Conservation (phyloP, 35 echinoderm and acorn worm genomes). For the Heliocidaris tuberculata region DNA sequence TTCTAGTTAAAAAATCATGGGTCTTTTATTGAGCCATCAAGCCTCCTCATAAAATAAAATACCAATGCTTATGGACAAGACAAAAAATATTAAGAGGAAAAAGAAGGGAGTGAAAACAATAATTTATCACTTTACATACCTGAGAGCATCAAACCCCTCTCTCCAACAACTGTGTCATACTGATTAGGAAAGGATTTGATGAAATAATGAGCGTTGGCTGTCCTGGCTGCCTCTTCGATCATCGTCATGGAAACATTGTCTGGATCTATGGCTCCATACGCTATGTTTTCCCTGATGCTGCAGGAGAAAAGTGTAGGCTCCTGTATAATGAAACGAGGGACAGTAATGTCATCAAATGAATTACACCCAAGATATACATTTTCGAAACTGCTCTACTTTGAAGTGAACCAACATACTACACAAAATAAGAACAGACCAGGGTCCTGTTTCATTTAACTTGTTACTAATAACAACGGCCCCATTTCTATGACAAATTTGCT, state of each 20-base stretch:
- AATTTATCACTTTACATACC: slow-evolving; percentile 46
- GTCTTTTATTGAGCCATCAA: not conserved
- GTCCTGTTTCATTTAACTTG: too few species aligned
- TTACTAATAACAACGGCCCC: too few species aligned
- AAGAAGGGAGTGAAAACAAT: not conserved
- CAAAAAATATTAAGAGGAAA: not conserved
- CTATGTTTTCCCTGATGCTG: slow-evolving; percentile 86
- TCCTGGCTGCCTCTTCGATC: slow-evolving; percentile 71
- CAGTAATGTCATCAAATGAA: not conserved
- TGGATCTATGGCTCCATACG: slow-evolving; percentile 81
- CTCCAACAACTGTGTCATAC: slow-evolving; percentile 90
- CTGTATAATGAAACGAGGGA: slow-evolving; percentile 42
- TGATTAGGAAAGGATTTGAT: slow-evolving; percentile 68
- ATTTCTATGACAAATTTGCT: too few species aligned
- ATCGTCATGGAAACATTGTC: slow-evolving; percentile 60
- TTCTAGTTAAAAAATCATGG: not conserved
- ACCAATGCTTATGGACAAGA: not conserved
- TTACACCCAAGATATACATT: not conserved
- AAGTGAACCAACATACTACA: not conserved
- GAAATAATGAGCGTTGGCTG: slow-evolving; percentile 82
- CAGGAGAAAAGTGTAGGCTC: slow-evolving; percentile 84
- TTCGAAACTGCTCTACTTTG: not conserved
- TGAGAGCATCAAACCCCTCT: slow-evolving; percentile 89
- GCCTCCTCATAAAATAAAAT: not conserved
- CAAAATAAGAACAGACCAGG: not conserved